Conservation (phyloP, 2,113 vertebrate species). For the Bubo blakistoni region DNA sequence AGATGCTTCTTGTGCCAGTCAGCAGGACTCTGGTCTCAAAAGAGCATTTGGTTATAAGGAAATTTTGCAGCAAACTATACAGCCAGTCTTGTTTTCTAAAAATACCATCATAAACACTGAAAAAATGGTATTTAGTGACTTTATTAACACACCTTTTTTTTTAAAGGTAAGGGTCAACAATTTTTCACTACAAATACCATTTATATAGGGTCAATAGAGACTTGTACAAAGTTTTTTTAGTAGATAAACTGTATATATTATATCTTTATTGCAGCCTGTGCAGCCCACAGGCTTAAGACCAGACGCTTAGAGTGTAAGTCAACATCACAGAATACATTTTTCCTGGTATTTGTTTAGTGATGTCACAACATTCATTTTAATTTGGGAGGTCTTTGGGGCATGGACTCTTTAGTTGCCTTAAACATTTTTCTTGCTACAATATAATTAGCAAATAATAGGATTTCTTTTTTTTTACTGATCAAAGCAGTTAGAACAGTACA, state of each 20-base stretch:
- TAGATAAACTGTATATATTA: background rate
- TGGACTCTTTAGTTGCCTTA: background rate
- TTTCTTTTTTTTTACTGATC: background rate
- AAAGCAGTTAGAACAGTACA: background rate
- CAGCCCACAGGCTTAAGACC: background rate
- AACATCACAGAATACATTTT: background rate
- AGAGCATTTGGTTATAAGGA: conserved; percentile 40
- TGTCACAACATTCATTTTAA: background rate
- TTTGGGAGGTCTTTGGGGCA: background rate
- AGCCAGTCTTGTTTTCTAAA: conserved; percentile 26
- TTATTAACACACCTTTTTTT: background rate
- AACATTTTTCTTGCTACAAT: background rate
- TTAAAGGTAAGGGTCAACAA: background rate
- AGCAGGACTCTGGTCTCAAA: conserved; percentile 56
- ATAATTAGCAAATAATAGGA: background rate
- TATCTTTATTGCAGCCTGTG: background rate
- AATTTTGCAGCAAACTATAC: conserved; percentile 16
- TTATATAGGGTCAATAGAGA: background rate
- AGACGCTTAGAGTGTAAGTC: background rate
- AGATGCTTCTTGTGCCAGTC: conserved; percentile 58
- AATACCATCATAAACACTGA: background rate
- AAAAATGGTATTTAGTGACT: background rate
- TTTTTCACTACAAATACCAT: background rate
- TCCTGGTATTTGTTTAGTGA: background rate
- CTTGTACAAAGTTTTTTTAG: background rate